These are phyloP conservation scores for Pardalotus punctatus DNA, from an alignment of 2,113 vertebrate species.

Conservation along the genomic window DNA sequence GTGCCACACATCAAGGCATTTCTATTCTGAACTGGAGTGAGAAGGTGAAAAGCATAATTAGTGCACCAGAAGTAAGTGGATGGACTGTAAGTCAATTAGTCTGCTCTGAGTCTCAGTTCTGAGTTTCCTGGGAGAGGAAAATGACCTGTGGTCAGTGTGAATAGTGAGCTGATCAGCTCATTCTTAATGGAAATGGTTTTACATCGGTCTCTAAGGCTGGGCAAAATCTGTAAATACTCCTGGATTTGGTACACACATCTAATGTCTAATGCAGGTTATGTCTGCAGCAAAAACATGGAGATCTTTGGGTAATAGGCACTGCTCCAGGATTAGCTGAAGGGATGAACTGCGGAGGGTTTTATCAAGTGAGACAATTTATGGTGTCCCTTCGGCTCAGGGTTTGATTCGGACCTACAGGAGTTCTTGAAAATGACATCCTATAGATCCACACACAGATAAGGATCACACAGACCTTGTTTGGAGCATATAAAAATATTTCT, in stretches of 20 bases:
- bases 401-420: neutral
- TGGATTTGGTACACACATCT: neutral
- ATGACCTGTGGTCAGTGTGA: constrained; percentile 13
- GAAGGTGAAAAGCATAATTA: constrained; percentile 61
- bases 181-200: constrained; percentile 1
- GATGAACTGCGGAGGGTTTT: neutral
- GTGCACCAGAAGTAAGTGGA: constrained; percentile 21
- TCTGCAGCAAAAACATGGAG: neutral
- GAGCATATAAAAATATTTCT: neutral
- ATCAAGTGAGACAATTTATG: neutral
- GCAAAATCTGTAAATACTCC: constrained; percentile 13
- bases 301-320: neutral
- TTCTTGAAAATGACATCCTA: neutral
- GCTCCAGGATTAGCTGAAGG: neutral
- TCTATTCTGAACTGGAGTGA: constrained; percentile 16
- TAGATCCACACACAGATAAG: neutral
- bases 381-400: neutral
- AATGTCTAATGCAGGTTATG: neutral
- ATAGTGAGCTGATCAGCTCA: neutral
- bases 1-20: constrained; percentile 8
- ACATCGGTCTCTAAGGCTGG: neutral
- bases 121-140: constrained; percentile 42
- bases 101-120: constrained; percentile 49
- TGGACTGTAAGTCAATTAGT: constrained; percentile 37
- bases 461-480: neutral